Base-by-base conservation (phyloP, 2,888 invertebrate species). In the Ectemnius lituratus region DNA sequence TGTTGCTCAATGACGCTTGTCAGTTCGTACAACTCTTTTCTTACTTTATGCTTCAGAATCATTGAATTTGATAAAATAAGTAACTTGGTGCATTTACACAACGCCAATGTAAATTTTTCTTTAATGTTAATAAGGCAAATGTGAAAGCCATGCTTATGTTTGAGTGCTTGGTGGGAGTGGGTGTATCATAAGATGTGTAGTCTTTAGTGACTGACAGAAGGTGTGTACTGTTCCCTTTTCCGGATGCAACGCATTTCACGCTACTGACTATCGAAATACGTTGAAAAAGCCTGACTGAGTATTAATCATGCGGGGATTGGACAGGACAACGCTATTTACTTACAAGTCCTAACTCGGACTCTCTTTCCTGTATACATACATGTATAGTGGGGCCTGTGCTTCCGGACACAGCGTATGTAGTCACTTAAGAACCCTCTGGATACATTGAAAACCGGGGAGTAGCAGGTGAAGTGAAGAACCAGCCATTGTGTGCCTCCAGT, bases 161-260 rank as follows among this genome's bases (percentile, higher is more conserved):
- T 2, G 23, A 23, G 23, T 23, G 23, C 23, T 23, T 3, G 23
- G 3, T 23, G 23, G 3, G 23, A 23, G 2, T 23, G 23, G 23
- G 23, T 23, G 23, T 23, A 23, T 23, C 23, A 23, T 23, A 23
- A 23, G 23, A 23, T 23, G 23, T 23, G 23, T 23, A 23, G 23
- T 23, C 2, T 23, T 23, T 11, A 37, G 37, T 37, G 37, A 37
- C 37, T 11, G 23, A 2, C 23, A 23, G 23, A 37, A 37, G 37
- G 37, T 37, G 37, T 37, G 37, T 65, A 59, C 65, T 62, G 49
- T 5, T 62, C 52, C 49, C 62, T 64, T 62, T 84, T 82, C 84
- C 82, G 84, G 83, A 85, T 77, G 74, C 74, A 79, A 67, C 81
- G 76, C 79, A 80, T 85, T 86, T 82, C 86, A 82, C 83, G 82